These are phyloP conservation scores for Calephelis virginiensis DNA, from an alignment of 1,140 invertebrate genomes.

Conservation along the genomic window DNA sequence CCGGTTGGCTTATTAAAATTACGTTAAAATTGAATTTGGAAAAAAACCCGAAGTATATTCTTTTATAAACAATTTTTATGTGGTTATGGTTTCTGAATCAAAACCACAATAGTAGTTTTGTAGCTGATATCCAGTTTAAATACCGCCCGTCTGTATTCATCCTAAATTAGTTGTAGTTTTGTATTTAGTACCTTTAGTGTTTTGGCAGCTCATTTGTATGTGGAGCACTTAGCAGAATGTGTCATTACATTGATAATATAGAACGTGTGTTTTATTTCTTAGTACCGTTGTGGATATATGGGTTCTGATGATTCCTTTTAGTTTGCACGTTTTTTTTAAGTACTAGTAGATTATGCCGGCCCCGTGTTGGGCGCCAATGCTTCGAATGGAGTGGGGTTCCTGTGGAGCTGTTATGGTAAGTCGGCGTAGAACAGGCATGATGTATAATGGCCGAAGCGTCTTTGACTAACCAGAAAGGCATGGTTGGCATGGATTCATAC, in stretches of 20 bases:
- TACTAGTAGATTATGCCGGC: constrained; percentile 21
- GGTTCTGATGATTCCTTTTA: constrained; percentile 51
- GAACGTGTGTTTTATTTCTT: constrained; percentile 73
- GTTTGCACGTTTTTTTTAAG: constrained; percentile 48
- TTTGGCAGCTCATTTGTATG: constrained; percentile 63
- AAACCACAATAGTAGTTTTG: too few relatives aligned
- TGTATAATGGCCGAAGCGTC: constrained; percentile 33
- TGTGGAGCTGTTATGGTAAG: constrained; percentile 33
- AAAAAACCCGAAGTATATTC: too few relatives aligned
- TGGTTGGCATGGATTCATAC: constrained; percentile 64
- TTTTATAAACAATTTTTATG: too few relatives aligned
- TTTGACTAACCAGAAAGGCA: constrained; percentile 50
- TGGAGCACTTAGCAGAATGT: constrained; percentile 66
- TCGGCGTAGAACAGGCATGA: constrained; percentile 44
- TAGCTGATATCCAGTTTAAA: too few relatives aligned
- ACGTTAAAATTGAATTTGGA: too few relatives aligned
- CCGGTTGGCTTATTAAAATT: too few relatives aligned
- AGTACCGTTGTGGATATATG: constrained; percentile 49
- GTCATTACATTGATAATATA: constrained; percentile 75
- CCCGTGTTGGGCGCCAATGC: constrained; percentile 35
- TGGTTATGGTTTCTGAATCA: too few relatives aligned
- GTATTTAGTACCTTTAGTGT: constrained; percentile 54
- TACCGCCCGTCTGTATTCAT: too few relatives aligned
- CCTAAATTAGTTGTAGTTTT: constrained; percentile 46
- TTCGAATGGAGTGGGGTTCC: constrained; percentile 30